A percentile compares a stretch with the other conserved stretches of the same genome.
Conservation (phyloP, 2,888 invertebrate genomes). For the Rhagonycha fulva region DNA sequence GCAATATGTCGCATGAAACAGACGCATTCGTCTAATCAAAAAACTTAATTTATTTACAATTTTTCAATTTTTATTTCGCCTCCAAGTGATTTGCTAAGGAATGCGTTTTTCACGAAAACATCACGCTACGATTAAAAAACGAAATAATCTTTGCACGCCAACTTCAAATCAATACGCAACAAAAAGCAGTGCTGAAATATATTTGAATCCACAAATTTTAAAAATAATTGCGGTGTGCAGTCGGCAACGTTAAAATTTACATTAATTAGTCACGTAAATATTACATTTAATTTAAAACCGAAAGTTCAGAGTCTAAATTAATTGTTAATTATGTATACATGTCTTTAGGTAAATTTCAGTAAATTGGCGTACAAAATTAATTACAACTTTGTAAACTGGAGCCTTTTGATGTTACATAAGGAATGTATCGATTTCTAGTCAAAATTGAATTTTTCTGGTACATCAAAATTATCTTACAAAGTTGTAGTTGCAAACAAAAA, state of each 20-base stretch:
- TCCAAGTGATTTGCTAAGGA: background rate
- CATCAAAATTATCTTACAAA: background rate
- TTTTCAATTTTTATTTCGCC: background rate
- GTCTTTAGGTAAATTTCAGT: background rate
- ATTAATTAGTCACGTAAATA: background rate
- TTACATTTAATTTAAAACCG: background rate
- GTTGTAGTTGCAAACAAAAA: background rate
- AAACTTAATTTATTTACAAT: background rate
- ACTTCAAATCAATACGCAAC: constrained; percentile 13
- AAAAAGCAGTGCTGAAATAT: background rate
- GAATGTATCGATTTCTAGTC: background rate
- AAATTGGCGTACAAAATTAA: background rate
- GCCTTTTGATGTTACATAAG: background rate
- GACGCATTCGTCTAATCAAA: background rate
- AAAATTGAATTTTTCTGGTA: background rate
- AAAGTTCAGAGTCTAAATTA: background rate
- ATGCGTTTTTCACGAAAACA: background rate
- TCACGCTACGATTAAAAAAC: constrained; percentile 6
- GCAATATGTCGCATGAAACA: background rate
- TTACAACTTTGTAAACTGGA: background rate
- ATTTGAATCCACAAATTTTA: background rate
- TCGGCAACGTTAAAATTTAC: background rate
- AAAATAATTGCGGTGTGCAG: background rate
- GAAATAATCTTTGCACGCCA: constrained; percentile 13
- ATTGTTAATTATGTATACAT: background rate